phyloP scores from a whole-genome alignment of 2,888 invertebrate genomes.

The Leptopilina syphax region DNA sequence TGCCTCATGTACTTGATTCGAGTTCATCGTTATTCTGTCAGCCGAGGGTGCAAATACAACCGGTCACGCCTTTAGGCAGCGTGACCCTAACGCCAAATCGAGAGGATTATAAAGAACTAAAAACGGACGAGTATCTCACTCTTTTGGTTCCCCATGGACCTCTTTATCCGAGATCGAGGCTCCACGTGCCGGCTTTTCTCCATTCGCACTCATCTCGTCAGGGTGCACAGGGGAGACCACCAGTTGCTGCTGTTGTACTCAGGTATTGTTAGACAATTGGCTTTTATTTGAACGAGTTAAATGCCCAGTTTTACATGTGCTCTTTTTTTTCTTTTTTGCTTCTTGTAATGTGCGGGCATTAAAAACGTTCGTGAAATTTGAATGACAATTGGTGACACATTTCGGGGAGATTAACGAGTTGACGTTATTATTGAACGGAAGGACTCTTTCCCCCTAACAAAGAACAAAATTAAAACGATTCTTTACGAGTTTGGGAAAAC shows the following conservation, averaged over 20 bases:
- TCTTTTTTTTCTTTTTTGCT: no score
- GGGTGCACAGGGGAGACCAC: slow-evolving; percentile 60
- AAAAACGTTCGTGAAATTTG: no score
- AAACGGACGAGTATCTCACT: slow-evolving; percentile 89
- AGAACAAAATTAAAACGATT: no score
- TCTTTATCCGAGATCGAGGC: slow-evolving; percentile 91
- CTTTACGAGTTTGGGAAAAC: no score
- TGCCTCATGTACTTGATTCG: slow-evolving; percentile 50
- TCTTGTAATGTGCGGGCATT: no score
- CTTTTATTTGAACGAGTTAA: background rate
- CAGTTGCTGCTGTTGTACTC: slow-evolving; percentile 88
- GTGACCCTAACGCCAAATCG: slow-evolving; percentile 88
- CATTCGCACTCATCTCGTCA: slow-evolving; percentile 78
- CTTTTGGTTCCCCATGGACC: slow-evolving; percentile 92
- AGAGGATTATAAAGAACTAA: slow-evolving; percentile 90
- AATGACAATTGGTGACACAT: no score
- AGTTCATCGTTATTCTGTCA: slow-evolving; percentile 78
- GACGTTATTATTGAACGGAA: no score
- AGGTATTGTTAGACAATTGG: slow-evolving; percentile 79
- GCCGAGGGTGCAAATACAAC: slow-evolving; percentile 85
- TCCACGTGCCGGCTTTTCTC: slow-evolving; percentile 94
- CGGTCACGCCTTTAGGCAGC: slow-evolving; percentile 79
- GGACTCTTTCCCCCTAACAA: no score
- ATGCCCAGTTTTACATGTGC: no score
- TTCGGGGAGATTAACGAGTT: no score